Base-by-base conservation (phyloP, 2,113 vertebrate genomes). In the Puntigrus tetrazona region DNA sequence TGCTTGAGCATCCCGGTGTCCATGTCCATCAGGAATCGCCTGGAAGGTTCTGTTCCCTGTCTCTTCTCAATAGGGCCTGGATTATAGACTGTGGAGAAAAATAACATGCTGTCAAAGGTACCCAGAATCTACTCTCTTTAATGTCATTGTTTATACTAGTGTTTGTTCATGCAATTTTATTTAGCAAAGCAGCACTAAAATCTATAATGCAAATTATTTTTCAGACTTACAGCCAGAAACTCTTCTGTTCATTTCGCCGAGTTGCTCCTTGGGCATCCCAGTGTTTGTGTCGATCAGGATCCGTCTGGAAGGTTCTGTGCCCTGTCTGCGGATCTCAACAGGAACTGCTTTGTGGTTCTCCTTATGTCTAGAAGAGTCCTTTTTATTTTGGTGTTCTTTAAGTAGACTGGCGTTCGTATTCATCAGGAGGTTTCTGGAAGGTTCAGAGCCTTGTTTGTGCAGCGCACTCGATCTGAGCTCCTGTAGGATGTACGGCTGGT, bases 251-350 rank as follows among this genome's bases (percentile, higher is more conserved):
- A 93, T 92, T 81, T 94, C 88, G 7, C 84, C 77, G 63, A 90
- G 25, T 72, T 89, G 82, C 38, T 92, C 89, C 36, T 87, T 87
- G 22, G 92, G 77, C 77, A 88, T 80, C n/a, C 89, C 90, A 0
- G 90, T 90, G 77, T 89, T 87, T 16, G 90, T 87, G 85, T 93
- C 88, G 7, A 91, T 88, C 0, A 93, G 27, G 69, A 93, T 81
- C 14, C 85, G 88, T 22, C 87, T 88, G 70, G 90, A 90, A 3
- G 92, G 90, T 84, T 94, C 91, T 0, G 89, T 94, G 6, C 91
- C 31, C 85, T 93, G 92, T 43, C 86, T 78, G 25, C 59, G 77
- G 0, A 43, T 6, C 34, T 85, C 76, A 43, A 4, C 8, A n/a
- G 29, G 31, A 61, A 8, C 70, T 14, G 31, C 65, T 34, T 41